Evolutionary conservation across 2,797 vertebrate species (phyloP).

Genomic region (Lepus townsendii): DNA sequence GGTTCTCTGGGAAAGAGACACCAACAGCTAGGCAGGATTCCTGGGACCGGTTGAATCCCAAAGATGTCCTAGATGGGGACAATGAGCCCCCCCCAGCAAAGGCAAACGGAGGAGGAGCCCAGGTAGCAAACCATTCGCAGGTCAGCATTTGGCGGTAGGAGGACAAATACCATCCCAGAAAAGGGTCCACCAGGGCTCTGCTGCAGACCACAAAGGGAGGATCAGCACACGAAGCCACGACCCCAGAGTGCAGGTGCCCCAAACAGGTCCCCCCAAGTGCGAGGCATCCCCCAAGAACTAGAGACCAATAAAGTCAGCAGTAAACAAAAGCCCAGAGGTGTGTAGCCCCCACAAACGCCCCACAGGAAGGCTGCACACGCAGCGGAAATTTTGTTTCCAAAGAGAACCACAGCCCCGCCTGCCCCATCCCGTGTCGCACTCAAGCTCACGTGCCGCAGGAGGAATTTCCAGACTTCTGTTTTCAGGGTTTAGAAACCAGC

Average conservation of each 20-base stretch:
- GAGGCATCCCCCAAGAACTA: not conserved
- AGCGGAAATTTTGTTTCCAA: slow-evolving; percentile 14
- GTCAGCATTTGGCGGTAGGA: not conserved
- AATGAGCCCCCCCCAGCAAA: not conserved
- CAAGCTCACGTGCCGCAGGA: not conserved
- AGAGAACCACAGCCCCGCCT: not conserved
- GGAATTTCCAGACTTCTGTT: slow-evolving; percentile 71
- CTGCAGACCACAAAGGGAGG: not conserved
- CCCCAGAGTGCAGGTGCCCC: not conserved
- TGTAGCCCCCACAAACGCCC: not conserved
- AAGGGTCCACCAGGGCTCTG: not conserved
- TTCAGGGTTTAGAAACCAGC: slow-evolving; percentile 37
- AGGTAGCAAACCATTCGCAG: not conserved
- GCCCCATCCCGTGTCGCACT: not conserved
- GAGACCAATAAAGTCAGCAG: not conserved
- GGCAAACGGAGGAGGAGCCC: not conserved
- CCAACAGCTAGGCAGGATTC: not conserved
- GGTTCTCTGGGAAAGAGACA: not conserved
- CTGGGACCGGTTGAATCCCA: not conserved
- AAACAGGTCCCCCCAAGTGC: not conserved
- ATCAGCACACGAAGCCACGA: too few species aligned
- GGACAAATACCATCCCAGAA: not conserved
- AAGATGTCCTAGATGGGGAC: not conserved
- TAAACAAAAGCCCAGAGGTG: not conserved
- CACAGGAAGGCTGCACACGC: accelerated